Conservation (phyloP, 2,888 invertebrate genomes). For the Venustoraphidia nigricollis region DNA sequence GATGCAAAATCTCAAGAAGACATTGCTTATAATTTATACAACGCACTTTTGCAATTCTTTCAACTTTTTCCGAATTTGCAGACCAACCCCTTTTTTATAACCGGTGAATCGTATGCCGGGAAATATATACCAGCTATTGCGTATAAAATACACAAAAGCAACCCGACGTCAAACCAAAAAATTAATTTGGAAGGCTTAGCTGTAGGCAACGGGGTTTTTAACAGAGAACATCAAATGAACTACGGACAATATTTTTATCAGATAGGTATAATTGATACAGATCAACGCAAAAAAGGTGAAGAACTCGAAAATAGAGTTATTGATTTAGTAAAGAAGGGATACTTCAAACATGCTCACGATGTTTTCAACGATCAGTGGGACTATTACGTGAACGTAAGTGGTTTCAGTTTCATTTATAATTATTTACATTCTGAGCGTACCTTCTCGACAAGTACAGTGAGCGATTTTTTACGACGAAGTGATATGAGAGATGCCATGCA, state of each 20-base stretch:
- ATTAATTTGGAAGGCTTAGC: constrained; percentile 49
- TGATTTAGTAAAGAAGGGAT: constrained; percentile 16
- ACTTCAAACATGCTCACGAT: constrained; percentile 21
- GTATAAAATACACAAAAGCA: constrained; percentile 46
- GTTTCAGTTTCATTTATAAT: constrained; percentile 54
- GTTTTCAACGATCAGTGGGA: constrained; percentile 19
- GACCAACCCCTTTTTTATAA: constrained; percentile 58
- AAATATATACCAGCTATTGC: constrained; percentile 41
- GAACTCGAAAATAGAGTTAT: constrained; percentile 13
- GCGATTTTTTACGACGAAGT: constrained; percentile 20
- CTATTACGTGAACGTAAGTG: constrained; percentile 50
- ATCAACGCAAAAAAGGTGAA: constrained; percentile 40
- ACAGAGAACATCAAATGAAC: constrained; percentile 52
- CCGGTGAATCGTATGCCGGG: constrained; percentile 75
- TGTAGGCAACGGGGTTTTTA: constrained; percentile 59
- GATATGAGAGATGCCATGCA: constrained; percentile 38
- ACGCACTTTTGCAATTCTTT: constrained; percentile 60
- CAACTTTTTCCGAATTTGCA: constrained; percentile 55
- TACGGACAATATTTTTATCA: constrained; percentile 62
- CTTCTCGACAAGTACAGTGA: constrained; percentile 17
- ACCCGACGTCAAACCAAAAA: constrained; percentile 31
- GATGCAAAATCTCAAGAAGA: constrained; percentile 58
- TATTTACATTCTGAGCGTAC: constrained; percentile 41
- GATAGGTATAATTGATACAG: constrained; percentile 44
- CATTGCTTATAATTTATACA: constrained; percentile 59